A percentile compares a stretch with the other conserved stretches of the same genome.
These are phyloP conservation scores for Hapalemur alaotrensis DNA, from an alignment of 2,797 vertebrate species.

Conservation along the genomic window DNA sequence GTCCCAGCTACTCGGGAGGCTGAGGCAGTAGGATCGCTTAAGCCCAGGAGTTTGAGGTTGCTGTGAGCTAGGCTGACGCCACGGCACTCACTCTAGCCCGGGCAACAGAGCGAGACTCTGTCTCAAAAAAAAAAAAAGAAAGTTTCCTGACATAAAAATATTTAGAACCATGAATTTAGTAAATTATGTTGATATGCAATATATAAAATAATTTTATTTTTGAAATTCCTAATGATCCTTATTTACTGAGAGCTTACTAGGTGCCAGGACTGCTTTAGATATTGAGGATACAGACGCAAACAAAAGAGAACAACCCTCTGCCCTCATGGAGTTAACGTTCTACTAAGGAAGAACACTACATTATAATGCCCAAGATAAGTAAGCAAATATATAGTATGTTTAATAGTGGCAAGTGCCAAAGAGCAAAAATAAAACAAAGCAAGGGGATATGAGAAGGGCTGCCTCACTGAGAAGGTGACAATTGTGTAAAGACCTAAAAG, in stretches of 20 bases:
- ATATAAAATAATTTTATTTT: background rate
- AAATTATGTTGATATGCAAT: background rate
- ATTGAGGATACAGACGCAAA: background rate
- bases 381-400: background rate
- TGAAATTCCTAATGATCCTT: background rate
- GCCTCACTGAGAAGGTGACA: background rate
- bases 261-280: background rate
- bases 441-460: background rate
- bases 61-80: too few species aligned
- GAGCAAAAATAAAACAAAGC: background rate
- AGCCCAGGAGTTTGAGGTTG: too few species aligned
- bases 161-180: background rate
- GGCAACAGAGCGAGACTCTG: too few species aligned
- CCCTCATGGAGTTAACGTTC: background rate
- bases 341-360: background rate
- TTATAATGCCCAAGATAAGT: background rate
- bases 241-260: background rate
- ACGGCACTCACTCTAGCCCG: too few species aligned
- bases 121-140: background rate
- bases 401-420: background rate
- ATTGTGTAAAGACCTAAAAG: background rate
- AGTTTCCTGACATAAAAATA: background rate
- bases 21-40: too few species aligned
- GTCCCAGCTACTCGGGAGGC: too few species aligned
- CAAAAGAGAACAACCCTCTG: background rate